Conservation (phyloP, 2,888 invertebrate genomes). For the Apomyelois bistriatella region DNA sequence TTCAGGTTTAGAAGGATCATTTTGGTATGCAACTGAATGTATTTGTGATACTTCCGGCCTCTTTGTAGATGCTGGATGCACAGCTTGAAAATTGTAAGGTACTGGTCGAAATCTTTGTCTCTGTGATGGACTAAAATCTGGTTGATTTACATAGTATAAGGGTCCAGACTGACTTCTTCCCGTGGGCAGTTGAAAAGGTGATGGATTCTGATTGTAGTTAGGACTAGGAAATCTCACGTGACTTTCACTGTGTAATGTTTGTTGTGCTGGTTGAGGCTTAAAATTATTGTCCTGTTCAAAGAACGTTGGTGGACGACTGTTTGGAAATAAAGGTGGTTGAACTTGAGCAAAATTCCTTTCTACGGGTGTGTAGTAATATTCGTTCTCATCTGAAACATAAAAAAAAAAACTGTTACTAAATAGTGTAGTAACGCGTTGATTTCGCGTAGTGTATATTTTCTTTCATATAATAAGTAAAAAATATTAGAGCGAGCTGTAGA, state of each 20-base stretch:
- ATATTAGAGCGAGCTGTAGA: too few species aligned
- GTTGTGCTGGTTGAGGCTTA: conserved; percentile 53
- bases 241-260: conserved; percentile 58
- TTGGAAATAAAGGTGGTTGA: conserved; percentile 69
- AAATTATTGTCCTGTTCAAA: conserved; percentile 63
- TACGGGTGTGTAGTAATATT: conserved; percentile 70
- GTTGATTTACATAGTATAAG: conserved; percentile 71
- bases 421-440: not conserved
- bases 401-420: not conserved
- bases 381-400: conserved; percentile 70
- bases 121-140: conserved; percentile 58
- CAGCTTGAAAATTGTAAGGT: conserved; percentile 68
- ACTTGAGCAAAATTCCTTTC: conserved; percentile 78
- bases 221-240: conserved; percentile 66
- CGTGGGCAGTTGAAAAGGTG: conserved; percentile 71
- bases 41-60: conserved; percentile 79
- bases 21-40: conserved; percentile 78
- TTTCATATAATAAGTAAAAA: too few species aligned
- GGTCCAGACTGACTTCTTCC: conserved; percentile 70
- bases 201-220: conserved; percentile 72
- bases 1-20: conserved; percentile 81
- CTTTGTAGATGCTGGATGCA: conserved; percentile 72
- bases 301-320: conserved; percentile 56
- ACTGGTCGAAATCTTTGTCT: conserved; percentile 64
- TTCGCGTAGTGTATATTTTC: too few species aligned